phyloP scores from a whole-genome alignment of 1,140 invertebrate species.

The Muscidifurax raptorellus region DNA sequence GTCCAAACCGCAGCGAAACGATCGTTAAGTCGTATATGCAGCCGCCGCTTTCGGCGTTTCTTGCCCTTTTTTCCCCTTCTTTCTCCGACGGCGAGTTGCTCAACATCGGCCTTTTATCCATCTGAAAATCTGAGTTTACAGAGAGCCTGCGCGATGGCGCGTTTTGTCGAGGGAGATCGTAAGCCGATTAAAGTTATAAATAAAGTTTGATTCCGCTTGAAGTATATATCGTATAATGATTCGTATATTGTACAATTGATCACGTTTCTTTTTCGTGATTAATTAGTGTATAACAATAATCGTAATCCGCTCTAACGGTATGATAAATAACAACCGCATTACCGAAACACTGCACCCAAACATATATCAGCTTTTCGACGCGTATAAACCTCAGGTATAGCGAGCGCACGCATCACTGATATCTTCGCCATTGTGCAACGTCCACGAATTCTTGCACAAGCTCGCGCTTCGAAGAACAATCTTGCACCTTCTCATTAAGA shows the following conservation, averaged over 20 bases:
- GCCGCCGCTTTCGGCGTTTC: background rate
- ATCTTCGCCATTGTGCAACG: no score
- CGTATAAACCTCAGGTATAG: no score
- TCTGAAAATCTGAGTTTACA: background rate
- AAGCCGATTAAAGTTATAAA: background rate
- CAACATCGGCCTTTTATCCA: constrained; percentile 9
- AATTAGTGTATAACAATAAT: background rate
- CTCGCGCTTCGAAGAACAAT: background rate
- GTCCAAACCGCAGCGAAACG: constrained; percentile 25
- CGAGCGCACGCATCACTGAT: no score
- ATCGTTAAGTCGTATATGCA: constrained; percentile 24
- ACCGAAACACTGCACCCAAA: background rate
- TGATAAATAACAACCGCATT: background rate
- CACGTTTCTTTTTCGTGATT: no score
- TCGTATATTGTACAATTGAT: no score
- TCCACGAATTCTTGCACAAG: no score
- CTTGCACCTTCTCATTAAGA: background rate
- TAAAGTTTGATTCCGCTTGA: background rate
- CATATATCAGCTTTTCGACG: no score
- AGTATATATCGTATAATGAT: background rate
- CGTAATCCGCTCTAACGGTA: background rate
- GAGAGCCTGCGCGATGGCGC: no score
- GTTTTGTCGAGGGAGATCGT: background rate
- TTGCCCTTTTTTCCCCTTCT: background rate
- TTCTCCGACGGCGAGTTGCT: no score